Base-by-base conservation (phyloP, 2,888 invertebrate species). In the Eristalis intricaria region DNA sequence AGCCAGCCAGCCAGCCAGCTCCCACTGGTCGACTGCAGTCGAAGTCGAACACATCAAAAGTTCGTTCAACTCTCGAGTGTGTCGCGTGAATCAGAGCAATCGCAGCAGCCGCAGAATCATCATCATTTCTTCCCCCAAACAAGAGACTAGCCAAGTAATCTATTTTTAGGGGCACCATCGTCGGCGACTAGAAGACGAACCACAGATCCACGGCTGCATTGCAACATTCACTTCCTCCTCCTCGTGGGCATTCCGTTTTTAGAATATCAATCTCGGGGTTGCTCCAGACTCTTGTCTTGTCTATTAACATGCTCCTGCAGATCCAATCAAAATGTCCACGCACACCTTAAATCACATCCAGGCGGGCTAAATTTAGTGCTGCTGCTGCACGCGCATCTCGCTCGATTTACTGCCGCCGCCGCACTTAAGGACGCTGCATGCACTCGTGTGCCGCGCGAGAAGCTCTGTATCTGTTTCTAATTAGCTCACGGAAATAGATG, bases 191-290 rank as follows among this genome's bases (percentile, higher is more conserved):
- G 64, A 65, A 75, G 26, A 58, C 32, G 32, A 76, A 50, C 40
- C 76, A 65, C 77, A 60, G 35, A 61, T 29, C 26, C 61, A 68
- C 50, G 19, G 43, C 69, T 63, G 38, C 81, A 69, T 75, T 81
- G 80, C 81, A 81, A 81, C 75, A 74, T 60, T 66, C 50, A 76
- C 81, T 81, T 81, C 81, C 75, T 76, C 81, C 81, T 76, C 60
- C 23, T 80, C 70, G 69, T 60, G 43, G 69, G n/a, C n/a, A n/a
- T 74, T 79, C 63, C 71, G 61, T 43, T 82, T 82, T 76, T 40
- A 29, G 29, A 71, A 71, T 40, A n/a, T 58, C 35, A 15, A 26
- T 50, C 43, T 19, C 8, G 43, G 8, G 40, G 32, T 60, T 61
- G 32, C 38, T 76, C 61, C 68, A 76, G n/a, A n/a, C n/a, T n/a